phyloP scores from a whole-genome alignment of 1,140 invertebrate species.

The Cydia splendana region DNA sequence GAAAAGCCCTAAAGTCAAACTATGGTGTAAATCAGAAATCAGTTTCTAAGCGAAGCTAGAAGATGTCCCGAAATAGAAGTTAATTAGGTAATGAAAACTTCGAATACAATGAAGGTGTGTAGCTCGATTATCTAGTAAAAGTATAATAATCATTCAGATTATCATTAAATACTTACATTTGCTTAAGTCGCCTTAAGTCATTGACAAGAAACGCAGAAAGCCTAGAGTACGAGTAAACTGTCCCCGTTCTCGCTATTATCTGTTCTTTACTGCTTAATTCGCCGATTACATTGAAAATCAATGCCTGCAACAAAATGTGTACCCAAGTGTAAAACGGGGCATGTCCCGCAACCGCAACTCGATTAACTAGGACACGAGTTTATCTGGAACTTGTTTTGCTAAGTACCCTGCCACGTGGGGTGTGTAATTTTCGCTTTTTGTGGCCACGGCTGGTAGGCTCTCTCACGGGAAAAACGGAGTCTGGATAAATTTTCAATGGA shows the following conservation, averaged over 20 bases:
- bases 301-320: constrained; percentile 29
- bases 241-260: neutral
- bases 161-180: neutral
- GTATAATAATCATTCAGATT: no score
- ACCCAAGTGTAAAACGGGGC: constrained; percentile 31
- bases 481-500: neutral
- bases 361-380: constrained; percentile 20
- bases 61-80: no score
- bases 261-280: neutral
- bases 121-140: no score
- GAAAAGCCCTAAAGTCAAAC: no score
- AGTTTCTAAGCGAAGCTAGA: no score
- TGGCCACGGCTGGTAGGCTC: neutral
- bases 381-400: constrained; percentile 22
- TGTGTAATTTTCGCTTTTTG: constrained; percentile 21
- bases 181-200: neutral
- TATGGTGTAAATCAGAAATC: no score
- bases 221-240: no score
- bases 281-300: constrained; percentile 14
- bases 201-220: neutral
- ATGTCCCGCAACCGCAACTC: constrained; percentile 25
- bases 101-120: no score
- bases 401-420: constrained; percentile 13
- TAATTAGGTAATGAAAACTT: no score
- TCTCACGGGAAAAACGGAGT: neutral